These are phyloP conservation scores for Lepilemur septentrionalis DNA, from an alignment of 2,797 vertebrate species.

Conservation along the genomic window DNA sequence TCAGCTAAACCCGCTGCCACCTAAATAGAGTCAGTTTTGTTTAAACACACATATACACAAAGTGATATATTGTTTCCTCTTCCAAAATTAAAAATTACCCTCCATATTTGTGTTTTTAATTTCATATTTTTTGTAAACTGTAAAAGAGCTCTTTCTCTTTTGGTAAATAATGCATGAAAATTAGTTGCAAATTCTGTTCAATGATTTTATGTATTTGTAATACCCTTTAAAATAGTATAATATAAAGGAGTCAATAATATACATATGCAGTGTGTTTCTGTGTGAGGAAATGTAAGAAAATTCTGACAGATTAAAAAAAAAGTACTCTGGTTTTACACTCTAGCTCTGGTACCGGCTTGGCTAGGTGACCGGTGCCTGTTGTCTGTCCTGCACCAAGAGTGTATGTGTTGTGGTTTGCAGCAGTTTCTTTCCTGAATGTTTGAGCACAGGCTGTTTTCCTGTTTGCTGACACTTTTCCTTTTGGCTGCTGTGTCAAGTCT, in stretches of 20 bases:
- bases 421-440: background rate
- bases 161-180: background rate
- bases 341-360: background rate
- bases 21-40: constrained; percentile 71
- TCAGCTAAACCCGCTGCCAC: background rate
- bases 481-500: background rate
- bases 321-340: background rate
- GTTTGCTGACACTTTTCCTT: background rate
- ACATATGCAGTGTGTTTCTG: background rate
- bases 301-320: background rate
- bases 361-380: background rate
- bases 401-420: background rate
- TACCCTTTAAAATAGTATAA: background rate
- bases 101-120: constrained; percentile 23
- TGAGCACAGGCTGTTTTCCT: background rate
- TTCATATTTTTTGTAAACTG: constrained; percentile 1
- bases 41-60: background rate
- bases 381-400: accelerated
- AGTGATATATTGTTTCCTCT: constrained; percentile 35
- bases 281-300: background rate
- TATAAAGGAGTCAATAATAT: background rate
- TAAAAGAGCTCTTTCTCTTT: background rate
- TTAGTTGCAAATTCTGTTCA: background rate
- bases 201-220: background rate
- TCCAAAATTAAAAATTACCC: constrained; percentile 9